A percentile compares a stretch with the other conserved stretches of the same genome.
These are phyloP conservation scores for Eilema sororculum DNA, from an alignment of 2,888 invertebrate genomes.

Conservation along the genomic window DNA sequence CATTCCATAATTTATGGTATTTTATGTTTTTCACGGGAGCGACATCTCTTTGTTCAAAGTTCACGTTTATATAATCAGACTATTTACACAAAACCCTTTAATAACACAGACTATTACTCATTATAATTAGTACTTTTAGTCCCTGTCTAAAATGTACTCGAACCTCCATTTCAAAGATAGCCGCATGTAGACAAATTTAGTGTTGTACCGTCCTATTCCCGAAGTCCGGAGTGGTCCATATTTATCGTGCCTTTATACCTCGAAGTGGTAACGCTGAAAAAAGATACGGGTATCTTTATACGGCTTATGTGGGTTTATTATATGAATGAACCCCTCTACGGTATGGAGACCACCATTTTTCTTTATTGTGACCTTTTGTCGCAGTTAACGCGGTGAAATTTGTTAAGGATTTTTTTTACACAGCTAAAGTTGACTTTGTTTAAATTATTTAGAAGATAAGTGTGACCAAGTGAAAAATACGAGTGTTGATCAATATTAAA, in stretches of 20 bases:
- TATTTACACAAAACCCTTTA: background rate
- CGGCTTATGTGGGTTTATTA: conserved; percentile 46
- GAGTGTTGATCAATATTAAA: no score
- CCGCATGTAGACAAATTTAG: conserved; percentile 44
- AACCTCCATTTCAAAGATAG: conserved; percentile 31
- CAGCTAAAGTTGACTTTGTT: background rate
- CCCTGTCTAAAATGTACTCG: conserved; percentile 27
- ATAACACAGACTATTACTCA: background rate
- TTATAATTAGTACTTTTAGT: conserved; percentile 34
- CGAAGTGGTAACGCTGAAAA: conserved; percentile 35
- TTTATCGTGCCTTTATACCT: conserved; percentile 34
- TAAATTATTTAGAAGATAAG: background rate
- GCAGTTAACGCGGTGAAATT: conserved; percentile 18
- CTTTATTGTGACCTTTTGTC: conserved; percentile 45
- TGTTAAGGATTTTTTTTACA: conserved; percentile 19
- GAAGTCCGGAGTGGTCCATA: conserved; percentile 41
- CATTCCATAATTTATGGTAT: background rate
- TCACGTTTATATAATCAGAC: background rate
- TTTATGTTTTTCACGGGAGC: background rate
- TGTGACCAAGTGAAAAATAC: background rate
- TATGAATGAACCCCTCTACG: conserved; percentile 45
- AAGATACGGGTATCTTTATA: conserved; percentile 40
- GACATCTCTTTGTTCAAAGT: no score
- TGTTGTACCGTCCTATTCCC: conserved; percentile 20
- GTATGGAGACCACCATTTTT: conserved; percentile 35